A percentile compares a stretch with the other conserved stretches of the same genome.
These are phyloP conservation scores for Heteropelma amictum DNA, from an alignment of 2,888 invertebrate genomes.

Conservation along the genomic window DNA sequence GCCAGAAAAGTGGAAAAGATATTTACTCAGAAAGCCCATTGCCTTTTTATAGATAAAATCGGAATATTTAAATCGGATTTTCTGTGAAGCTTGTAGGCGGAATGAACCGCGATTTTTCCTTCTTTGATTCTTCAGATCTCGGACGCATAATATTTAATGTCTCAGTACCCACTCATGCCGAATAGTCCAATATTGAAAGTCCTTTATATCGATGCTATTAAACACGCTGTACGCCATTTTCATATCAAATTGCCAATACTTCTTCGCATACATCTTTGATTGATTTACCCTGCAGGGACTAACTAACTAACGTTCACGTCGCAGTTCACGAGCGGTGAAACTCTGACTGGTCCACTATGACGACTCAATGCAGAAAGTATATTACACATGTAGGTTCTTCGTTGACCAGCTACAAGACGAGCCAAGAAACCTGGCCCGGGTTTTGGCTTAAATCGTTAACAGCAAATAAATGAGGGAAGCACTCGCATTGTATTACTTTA, in stretches of 20 bases:
- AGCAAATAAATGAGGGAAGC: slow-evolving; percentile 58
- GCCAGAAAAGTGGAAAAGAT: too few relatives aligned
- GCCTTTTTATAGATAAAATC: too few relatives aligned
- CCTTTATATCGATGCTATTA: background rate
- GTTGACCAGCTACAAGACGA: slow-evolving; percentile 1
- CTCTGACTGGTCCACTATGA: slow-evolving; percentile 67
- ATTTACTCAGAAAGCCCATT: too few relatives aligned
- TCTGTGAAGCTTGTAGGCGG: background rate
- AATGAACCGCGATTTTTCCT: slow-evolving; percentile 61
- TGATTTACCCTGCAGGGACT: slow-evolving; percentile 15
- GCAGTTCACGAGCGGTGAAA: slow-evolving; percentile 63
- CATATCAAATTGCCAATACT: background rate
- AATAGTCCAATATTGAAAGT: background rate
- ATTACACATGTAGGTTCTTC: slow-evolving; percentile 9
- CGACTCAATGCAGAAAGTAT: slow-evolving; percentile 24
- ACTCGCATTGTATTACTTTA: background rate
- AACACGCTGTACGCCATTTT: background rate
- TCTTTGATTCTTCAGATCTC: slow-evolving; percentile 59
- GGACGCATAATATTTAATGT: slow-evolving; percentile 34
- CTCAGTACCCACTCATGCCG: too few relatives aligned
- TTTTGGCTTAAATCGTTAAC: slow-evolving; percentile 48
- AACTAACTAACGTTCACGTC: too few relatives aligned
- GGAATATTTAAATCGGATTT: slow-evolving; percentile 23
- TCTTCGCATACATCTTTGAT: background rate
- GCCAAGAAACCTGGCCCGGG: slow-evolving; percentile 56